These are phyloP conservation scores for Trichogramma evanescens DNA, from an alignment of 2,888 invertebrate species.

Conservation along the genomic window DNA sequence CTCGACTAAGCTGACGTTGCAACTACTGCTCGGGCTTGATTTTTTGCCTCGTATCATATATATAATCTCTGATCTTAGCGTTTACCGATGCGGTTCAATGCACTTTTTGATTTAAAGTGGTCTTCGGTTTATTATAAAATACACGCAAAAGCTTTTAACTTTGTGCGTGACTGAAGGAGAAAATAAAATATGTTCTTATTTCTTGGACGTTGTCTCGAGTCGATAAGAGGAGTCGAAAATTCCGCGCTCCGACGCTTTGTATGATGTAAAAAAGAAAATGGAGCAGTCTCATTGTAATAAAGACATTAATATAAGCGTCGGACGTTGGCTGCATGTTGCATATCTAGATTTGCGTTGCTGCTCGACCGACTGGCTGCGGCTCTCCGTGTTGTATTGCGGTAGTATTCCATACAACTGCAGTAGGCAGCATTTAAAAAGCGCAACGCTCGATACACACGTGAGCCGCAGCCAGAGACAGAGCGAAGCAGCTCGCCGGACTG, in stretches of 20 bases:
- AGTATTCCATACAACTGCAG: not conserved
- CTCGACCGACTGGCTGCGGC: not conserved
- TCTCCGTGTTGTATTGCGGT: not conserved
- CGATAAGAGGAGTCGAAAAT: too few species aligned
- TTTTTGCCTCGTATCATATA: too few species aligned
- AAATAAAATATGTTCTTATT: too few species aligned
- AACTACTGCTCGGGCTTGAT: not conserved
- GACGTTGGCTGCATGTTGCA: slow-evolving; percentile 28
- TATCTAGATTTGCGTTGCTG: slow-evolving; percentile 30
- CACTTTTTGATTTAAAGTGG: too few species aligned
- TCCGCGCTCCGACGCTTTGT: too few species aligned
- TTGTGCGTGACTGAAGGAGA: too few species aligned
- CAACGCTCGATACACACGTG: not conserved
- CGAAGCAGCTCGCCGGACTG: not conserved
- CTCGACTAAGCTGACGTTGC: too few species aligned
- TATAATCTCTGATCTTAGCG: too few species aligned
- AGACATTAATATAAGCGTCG: slow-evolving; percentile 45
- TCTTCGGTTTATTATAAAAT: too few species aligned
- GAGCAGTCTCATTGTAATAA: slow-evolving; percentile 31
- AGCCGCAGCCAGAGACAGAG: not conserved
- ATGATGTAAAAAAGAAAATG: slow-evolving; percentile 1
- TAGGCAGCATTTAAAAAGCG: slow-evolving; percentile 6
- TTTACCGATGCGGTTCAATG: too few species aligned
- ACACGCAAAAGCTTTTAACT: too few species aligned
- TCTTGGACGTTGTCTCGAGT: too few species aligned